Evolutionary conservation across 2,888 invertebrate genomes (phyloP), one percentile per base, ranked within the genome.

Genomic region (Phrixothrix hirtus): DNA sequence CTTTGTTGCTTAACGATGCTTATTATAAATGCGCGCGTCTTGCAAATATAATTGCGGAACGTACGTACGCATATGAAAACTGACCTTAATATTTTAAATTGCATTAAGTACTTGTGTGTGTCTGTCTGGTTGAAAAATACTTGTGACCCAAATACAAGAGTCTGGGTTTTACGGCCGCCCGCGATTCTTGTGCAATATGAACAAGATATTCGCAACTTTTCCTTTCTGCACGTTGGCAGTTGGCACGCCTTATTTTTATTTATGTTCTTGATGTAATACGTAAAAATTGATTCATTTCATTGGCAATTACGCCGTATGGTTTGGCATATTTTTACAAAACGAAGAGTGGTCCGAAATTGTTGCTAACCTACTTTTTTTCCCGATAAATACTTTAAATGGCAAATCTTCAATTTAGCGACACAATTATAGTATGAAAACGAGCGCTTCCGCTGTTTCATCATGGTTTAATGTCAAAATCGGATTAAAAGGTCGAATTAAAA

Each of bases 101-200:
- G 44, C 49, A 49, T 38, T 49, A 36, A 54, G 54, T 45, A 45
- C 41, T 49, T 46, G 17, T 46, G 37, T 43, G 25, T 48, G 42
- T 51, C 34, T 51, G 43, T 44, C 48, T 43, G 29, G 44, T 35
- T 39, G 32, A 55, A 55, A 55, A 55, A 55, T 49, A 55, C 43
- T 30, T 35, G 27, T 55, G 54, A 55, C 54, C 54, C 36, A 55
- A 48, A 55, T 53, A 48, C 47, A 27, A 30, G 34, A 39, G 49
- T 55, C 54, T 55, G 54, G 54, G 43, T 48, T 53, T 54, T 48
- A 54, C 43, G 47, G 49, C 54, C 54, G 54, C 54, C 54, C 54
- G 54, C 54, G 42, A 55, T 45, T 48, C 49, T 55, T 55, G 54
- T 55, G 54, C 54, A 55, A 55, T 49, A 55, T 45, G 49, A 39